Evolutionary conservation across 2,797 vertebrate species (phyloP), one percentile per base, ranked within the genome.

Genomic region (Xiphorhynchus erythropygius): DNA sequence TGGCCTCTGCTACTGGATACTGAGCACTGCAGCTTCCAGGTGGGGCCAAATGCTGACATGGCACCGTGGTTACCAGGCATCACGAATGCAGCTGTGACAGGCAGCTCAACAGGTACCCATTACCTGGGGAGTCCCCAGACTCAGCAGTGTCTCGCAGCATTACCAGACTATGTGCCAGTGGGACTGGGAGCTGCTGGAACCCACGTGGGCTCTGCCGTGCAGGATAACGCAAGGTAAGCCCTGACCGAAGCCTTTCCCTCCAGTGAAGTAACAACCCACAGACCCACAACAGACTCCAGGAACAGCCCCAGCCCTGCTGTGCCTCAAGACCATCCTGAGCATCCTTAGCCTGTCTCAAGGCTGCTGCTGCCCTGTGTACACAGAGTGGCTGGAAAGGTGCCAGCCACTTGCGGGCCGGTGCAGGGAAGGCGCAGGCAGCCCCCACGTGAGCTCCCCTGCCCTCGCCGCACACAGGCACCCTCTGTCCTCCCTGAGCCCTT

Each of bases 21-120:
- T 2, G 13, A 32, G 33, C n/a, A 3, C 16, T 7, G 5, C 5
- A 28, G 56, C n/a, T 87, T 68, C 49, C 67, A 37, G 52, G 35
- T 1, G 13, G 0, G 9, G 67, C 32, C 46, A 16, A 8, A 2
- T 1, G 2, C 55, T 52, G 44, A 52, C 0, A 0, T 3, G 46
- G 37, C 62, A 65, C 30, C 1, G 0, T 0, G 1, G 71, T 25
- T 74, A 14, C 39, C 0, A 0, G n/a, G 30, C 39, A 50, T 22
- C 47, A 28, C 18, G 41, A 21, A 28, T 25, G 30, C 37, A 52
- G 77, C 52, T 69, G 21, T 50, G 10, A 7, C 1, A 17, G 67
- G 56, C 13, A 47, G 25, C 37, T 8, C 15, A 23, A 33, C n/a
- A 52, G 33, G 15, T 30, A 11, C 59, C 25, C 23, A 25, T 60